phyloP scores from a whole-genome alignment of 2,888 invertebrate genomes.

The Holacanthella duospinosa region DNA sequence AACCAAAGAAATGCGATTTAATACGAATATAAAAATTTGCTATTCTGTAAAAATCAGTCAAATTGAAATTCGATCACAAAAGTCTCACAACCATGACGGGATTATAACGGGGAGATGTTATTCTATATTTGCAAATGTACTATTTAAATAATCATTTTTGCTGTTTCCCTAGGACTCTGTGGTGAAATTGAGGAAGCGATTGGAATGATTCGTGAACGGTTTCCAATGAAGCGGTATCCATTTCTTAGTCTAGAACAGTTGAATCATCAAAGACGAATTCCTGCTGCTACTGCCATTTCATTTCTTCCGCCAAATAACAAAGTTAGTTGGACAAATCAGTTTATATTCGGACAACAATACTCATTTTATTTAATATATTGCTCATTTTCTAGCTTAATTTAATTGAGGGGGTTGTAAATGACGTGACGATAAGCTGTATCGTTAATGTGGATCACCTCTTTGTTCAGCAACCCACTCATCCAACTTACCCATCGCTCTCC shows the following conservation, averaged over 20 bases:
- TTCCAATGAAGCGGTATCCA: conserved; percentile 70
- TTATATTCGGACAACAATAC: too few relatives aligned
- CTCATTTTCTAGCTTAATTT: conserved; percentile 62
- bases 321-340: conserved; percentile 45
- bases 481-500: conserved; percentile 74
- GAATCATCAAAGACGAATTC: conserved; percentile 39
- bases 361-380: too few relatives aligned
- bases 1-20: not conserved
- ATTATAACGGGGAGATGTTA: too few relatives aligned
- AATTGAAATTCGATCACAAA: too few relatives aligned
- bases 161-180: conserved; percentile 52
- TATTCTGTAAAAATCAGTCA: too few relatives aligned
- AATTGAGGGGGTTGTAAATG: conserved; percentile 84
- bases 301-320: conserved; percentile 51
- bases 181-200: conserved; percentile 70
- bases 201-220: conserved; percentile 70
- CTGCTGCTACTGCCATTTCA: conserved; percentile 43
- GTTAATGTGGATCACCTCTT: conserved; percentile 82
- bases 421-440: conserved; percentile 78
- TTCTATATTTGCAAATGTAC: too few relatives aligned
- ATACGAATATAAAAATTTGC: too few relatives aligned
- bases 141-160: not conserved
- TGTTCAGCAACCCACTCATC: conserved; percentile 90
- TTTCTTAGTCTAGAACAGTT: conserved; percentile 61
- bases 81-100: too few relatives aligned